Base-by-base conservation (phyloP, 2,888 invertebrate species). In the Venustoraphidia nigricollis region DNA sequence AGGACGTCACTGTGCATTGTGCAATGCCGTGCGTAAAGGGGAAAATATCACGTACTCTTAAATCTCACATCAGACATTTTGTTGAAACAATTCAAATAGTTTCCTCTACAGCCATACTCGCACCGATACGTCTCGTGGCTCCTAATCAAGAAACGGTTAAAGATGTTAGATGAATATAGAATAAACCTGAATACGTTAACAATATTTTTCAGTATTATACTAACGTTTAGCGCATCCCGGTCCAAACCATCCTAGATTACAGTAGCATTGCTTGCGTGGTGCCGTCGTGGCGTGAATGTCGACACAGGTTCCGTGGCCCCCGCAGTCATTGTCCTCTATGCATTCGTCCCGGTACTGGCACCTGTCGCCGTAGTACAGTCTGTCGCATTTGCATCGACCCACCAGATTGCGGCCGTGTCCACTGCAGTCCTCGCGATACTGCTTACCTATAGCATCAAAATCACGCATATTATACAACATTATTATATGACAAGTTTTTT, bases 331-430 rank as follows among this genome's bases (percentile, higher is more conserved):
- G 63, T 92, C 83, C 45, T 79, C 82, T 9, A 76, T 68, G 61
- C 96, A 96, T 62, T 95, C 94, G 61, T 94, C 91, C 52, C 76
- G 72, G 66, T 83, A 91, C 70, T 95, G 91, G 61, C 95, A 96
- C 34, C 81, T 75, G 0, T 79, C 61, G 0, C 95, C 95, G 53
- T 82, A 83, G 67, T 79, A 88, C 58, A 87, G 74, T 59, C 83
- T 76, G 62, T 85, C 81, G 63, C 89, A 89, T 60, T 85, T 84
- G 60, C 89, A 89, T 36, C 84, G 76, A 4, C 81, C 83, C 37
- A 83, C 71, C 59, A 83, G 77, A 68, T 79, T 81, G 66, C 80
- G 80, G 4, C 95, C 95, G 60, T 87, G 83, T 2, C 84, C 83
- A 45, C 84, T 86, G 63, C 95, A 95, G 2, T 78, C 77, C 66